phyloP scores from a whole-genome alignment of 92 coral and sea anemone genomes.

The Phenganax marumi region DNA sequence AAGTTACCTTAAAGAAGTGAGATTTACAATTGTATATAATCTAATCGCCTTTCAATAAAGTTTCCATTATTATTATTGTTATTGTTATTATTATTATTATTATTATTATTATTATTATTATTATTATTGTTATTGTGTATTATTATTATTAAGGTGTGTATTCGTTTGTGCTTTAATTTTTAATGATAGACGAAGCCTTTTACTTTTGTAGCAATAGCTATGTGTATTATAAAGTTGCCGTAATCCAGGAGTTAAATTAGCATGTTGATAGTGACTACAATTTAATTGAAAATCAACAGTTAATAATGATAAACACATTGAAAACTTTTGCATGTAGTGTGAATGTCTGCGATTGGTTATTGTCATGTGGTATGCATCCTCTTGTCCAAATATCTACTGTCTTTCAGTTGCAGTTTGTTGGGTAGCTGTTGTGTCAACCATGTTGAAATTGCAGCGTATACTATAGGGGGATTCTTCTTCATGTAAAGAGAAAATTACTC shows the following conservation, averaged over 20 bases:
- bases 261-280: background rate
- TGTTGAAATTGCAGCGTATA: background rate
- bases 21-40: too few species aligned
- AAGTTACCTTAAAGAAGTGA: too few species aligned
- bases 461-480: background rate
- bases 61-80: background rate
- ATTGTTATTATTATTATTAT: background rate
- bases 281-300: background rate
- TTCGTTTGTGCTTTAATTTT: too few species aligned
- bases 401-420: background rate
- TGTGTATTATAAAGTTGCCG: too few species aligned
- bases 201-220: too few species aligned
- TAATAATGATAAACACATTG: background rate
- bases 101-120: background rate
- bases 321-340: background rate
- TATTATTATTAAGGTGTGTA: background rate
- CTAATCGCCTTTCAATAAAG: too few species aligned
- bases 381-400: background rate
- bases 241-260: too few species aligned
- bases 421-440: background rate
- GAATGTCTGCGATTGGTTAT: conserved; percentile 27
- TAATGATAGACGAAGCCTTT: too few species aligned
- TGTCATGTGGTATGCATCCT: conserved; percentile 51
- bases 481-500: background rate
- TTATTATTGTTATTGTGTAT: background rate